Conservation (phyloP, 1,140 invertebrate species). For the Cydia strobilella region DNA sequence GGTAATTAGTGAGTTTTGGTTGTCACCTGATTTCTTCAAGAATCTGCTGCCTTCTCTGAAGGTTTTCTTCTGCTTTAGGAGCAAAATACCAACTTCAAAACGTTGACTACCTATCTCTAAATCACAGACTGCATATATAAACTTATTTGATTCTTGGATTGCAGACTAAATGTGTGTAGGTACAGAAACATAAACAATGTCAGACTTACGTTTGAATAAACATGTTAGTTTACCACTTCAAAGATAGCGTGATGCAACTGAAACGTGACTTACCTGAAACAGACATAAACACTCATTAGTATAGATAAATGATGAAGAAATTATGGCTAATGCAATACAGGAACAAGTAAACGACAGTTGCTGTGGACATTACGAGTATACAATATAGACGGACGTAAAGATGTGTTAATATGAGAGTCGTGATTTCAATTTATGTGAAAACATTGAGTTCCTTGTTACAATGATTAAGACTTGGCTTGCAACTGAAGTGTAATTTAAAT, state of each 20-base stretch:
- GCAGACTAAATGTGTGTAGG: not conserved
- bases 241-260: conserved; percentile 14
- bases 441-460: too few species aligned
- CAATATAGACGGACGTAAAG: not conserved
- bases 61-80: too few species aligned
- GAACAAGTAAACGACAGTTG: not conserved
- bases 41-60: too few species aligned
- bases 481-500: too few species aligned
- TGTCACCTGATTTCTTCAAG: too few species aligned
- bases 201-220: not conserved
- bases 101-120: not conserved
- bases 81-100: too few species aligned
- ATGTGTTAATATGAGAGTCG: not conserved
- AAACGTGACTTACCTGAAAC: conserved; percentile 31
- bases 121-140: not conserved
- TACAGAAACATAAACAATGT: not conserved
- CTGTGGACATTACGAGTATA: not conserved
- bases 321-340: conserved; percentile 1
- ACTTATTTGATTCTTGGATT: not conserved
- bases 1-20: too few species aligned
- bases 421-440: not conserved
- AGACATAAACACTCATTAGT: conserved; percentile 21
- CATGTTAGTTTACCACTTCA: not conserved
- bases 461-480: too few species aligned
- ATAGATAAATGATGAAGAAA: conserved; percentile 14